phyloP scores from a whole-genome alignment of 2,113 vertebrate genomes.

The Charadrius vociferus region DNA sequence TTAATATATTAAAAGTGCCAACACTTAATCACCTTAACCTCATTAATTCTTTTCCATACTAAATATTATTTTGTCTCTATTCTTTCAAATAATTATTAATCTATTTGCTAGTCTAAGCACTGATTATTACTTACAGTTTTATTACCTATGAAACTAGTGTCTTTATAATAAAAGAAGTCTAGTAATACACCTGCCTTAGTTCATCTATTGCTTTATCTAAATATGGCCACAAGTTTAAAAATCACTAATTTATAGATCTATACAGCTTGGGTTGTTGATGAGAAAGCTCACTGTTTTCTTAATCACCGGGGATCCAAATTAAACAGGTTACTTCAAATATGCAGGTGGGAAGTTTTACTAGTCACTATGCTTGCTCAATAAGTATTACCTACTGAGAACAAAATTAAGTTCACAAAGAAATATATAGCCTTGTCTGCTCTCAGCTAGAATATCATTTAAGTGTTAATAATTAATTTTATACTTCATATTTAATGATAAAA shows the following conservation, averaged over 20 bases:
- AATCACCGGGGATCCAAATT: not conserved
- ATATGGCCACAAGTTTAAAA: not conserved
- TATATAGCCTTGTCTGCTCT: not conserved
- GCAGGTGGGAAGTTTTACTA: not conserved
- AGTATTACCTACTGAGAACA: not conserved
- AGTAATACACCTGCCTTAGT: not conserved
- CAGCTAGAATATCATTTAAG: not conserved
- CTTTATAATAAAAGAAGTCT: not conserved
- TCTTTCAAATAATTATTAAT: conserved; percentile 9
- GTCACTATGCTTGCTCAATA: not conserved
- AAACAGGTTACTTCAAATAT: not conserved
- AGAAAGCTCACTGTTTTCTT: not conserved
- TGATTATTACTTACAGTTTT: not conserved
- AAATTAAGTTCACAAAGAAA: not conserved
- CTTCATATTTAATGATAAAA: not conserved
- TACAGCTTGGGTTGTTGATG: not conserved
- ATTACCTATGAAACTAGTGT: not conserved
- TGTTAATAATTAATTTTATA: not conserved
- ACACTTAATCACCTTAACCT: not conserved
- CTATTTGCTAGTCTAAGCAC: not conserved
- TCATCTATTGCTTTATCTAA: not conserved
- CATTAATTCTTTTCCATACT: not conserved
- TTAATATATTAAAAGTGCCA: not conserved
- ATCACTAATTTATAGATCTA: not conserved
- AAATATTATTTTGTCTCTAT: not conserved